Base-by-base conservation (phyloP, 2,113 vertebrate genomes). In the Setophaga kirtlandii region DNA sequence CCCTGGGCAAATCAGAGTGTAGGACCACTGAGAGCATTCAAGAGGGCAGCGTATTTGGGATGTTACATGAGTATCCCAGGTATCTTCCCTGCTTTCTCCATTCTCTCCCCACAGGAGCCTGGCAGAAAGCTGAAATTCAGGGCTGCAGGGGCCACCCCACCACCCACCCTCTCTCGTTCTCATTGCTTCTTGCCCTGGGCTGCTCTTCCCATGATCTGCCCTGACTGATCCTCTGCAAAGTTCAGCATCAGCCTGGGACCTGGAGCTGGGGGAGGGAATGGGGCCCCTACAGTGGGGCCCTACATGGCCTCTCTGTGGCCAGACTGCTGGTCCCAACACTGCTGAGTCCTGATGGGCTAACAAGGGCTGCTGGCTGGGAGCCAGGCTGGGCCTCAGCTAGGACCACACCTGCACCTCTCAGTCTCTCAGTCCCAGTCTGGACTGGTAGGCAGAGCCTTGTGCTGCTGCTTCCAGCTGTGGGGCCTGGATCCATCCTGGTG, bases 251-350 rank as follows among this genome's bases (percentile, higher is more conserved):
- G 49, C 33, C 55, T 69, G 19, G 47, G 31, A 35, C 30, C 46
- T 1, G 46, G 41, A 71, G 41, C 12, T 1, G 15, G 13, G 11
- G 30, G 23, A 59, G 22, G 0, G 0, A 22, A 12, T 17, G 41
- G 47, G 20, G 4, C 4, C 41, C 33, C 14, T 9, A 0, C 7
- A 5, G 13, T 21, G 39, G 22, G 55, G 33, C 55, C 20, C 55
- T 56, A 56, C 41, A 7, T 1, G 20, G 31, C 33, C 47, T 28
- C 39, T 25, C 31, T 8, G 6, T 24, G 50, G n/a, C 41, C 35
- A 33, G 28, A 12, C 58, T 71, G 33, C 30, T 14, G 12, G 60
- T 15, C 23, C 39, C 12, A n/a, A 1, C 44, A 4, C 46, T 15
- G 58, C 42, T 52, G 59, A 30, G 22, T 52, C 21, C 50, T 35